A percentile compares a stretch with the other conserved stretches of the same genome.
These are phyloP conservation scores for Rhabdornis inornatus DNA, from an alignment of 2,113 vertebrate species.

Conservation along the genomic window DNA sequence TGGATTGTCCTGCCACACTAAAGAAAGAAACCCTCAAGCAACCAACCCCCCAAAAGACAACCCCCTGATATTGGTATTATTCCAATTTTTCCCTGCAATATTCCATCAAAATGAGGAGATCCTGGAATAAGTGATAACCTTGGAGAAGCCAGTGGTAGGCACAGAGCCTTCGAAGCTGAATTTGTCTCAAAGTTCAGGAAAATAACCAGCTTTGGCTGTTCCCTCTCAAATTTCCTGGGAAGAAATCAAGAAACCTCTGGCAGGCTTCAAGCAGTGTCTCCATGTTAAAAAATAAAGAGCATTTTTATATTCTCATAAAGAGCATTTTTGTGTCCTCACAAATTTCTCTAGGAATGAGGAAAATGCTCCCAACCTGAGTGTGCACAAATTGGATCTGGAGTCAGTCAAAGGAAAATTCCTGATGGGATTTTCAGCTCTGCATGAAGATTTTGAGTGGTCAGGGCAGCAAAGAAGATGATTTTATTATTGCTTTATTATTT, in stretches of 20 bases:
- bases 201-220: neutral
- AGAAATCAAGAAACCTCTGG: neutral
- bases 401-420: neutral
- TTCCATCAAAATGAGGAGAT: neutral
- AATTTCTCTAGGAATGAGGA: neutral
- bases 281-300: neutral
- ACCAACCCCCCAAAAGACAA: neutral
- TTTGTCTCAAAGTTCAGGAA: neutral
- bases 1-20: accelerated
- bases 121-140: neutral
- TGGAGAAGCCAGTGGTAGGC: neutral
- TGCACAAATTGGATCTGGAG: neutral
- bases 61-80: accelerated
- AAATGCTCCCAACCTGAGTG: neutral
- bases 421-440: neutral
- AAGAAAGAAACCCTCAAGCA: neutral
- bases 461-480: neutral
- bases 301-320: neutral
- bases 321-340: neutral
- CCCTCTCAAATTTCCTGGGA: neutral
- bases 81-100: accelerated
- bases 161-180: neutral
- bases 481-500: neutral
- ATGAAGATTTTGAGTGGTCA: accelerated
- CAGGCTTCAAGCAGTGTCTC: neutral